Conservation (phyloP, 2,888 invertebrate genomes). For the Tyria jacobaeae region DNA sequence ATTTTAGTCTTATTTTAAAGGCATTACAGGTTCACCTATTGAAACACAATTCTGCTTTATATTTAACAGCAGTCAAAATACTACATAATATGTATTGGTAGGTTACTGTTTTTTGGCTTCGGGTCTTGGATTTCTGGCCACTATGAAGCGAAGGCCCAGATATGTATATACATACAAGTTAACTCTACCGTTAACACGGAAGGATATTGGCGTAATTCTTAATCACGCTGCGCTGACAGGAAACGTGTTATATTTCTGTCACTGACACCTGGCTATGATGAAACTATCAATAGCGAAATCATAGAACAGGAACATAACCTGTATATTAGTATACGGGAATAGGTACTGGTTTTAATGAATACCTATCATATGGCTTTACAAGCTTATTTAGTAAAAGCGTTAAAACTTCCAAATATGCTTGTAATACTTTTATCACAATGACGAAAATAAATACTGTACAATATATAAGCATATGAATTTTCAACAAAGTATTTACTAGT, state of each 20-base stretch:
- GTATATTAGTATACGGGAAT: neutral
- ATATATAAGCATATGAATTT: no score
- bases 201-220: conserved; percentile 16
- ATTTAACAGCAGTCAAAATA: no score
- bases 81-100: no score
- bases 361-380: neutral
- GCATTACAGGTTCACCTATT: no score
- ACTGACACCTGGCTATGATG: conserved; percentile 9
- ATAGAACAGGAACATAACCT: neutral
- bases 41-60: no score
- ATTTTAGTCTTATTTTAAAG: no score
- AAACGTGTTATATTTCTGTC: conserved; percentile 19
- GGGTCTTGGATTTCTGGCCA: neutral
- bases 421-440: no score
- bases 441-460: no score
- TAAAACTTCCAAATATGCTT: neutral
- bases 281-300: conserved; percentile 10
- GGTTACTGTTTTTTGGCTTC: neutral
- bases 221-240: conserved; percentile 15
- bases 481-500: no score
- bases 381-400: neutral
- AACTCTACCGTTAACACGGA: conserved; percentile 14
- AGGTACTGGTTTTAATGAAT: neutral
- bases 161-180: neutral
- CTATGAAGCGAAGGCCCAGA: neutral